phyloP scores from a whole-genome alignment of 2,888 invertebrate species.

The Neocrepidodera transversa region DNA sequence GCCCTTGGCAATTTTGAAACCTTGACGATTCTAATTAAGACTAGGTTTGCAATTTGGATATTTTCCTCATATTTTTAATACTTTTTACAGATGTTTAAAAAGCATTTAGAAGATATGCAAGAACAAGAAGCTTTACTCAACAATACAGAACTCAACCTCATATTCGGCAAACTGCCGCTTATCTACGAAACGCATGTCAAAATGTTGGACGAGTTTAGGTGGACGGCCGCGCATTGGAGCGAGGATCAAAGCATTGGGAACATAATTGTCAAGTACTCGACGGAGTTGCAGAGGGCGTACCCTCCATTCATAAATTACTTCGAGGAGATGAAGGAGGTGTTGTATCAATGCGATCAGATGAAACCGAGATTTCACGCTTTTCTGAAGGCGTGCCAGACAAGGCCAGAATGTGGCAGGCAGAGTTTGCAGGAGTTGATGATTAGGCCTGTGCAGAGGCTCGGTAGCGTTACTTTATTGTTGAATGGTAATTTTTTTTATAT shows the following conservation, averaged over 20 bases:
- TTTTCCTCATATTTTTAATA: no score
- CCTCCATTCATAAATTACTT: conserved; percentile 98
- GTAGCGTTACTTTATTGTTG: conserved; percentile 92
- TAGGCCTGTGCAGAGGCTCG: conserved; percentile 96
- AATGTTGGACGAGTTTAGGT: conserved; percentile 72
- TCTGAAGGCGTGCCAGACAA: conserved; percentile 92
- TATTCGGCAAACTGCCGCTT: conserved; percentile 94
- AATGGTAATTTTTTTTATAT: conserved; percentile 85
- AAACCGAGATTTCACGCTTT: conserved; percentile 98
- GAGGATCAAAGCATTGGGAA: conserved; percentile 80
- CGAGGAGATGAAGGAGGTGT: conserved; percentile 94
- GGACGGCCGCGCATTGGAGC: conserved; percentile 79
- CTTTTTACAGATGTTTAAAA: conserved; percentile 92
- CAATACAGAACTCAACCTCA: conserved; percentile 90
- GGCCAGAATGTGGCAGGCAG: conserved; percentile 95
- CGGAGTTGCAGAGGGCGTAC: conserved; percentile 91
- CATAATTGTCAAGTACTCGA: conserved; percentile 82
- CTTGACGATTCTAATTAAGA: no score
- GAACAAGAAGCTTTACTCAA: conserved; percentile 84
- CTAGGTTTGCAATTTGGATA: no score
- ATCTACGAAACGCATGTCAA: conserved; percentile 92
- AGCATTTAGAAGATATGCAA: conserved; percentile 86
- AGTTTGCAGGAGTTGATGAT: conserved; percentile 95
- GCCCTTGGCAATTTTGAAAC: no score
- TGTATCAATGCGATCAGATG: conserved; percentile 87